phyloP scores from a whole-genome alignment of 2,888 invertebrate species.

The Erannis defoliaria region DNA sequence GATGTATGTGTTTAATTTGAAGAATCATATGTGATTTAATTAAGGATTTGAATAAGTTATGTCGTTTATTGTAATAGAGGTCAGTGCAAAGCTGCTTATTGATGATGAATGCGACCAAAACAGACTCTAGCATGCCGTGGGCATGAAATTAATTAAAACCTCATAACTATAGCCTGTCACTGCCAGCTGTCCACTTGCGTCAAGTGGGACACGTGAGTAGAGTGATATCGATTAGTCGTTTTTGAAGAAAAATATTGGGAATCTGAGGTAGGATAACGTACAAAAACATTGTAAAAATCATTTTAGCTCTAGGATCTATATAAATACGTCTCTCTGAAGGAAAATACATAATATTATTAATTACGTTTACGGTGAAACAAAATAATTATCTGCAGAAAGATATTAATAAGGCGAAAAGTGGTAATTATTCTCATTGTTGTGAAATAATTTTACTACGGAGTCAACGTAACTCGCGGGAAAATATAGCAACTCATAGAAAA shows the following conservation, averaged over 20 bases:
- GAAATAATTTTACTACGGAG: no score
- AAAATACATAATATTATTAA: no score
- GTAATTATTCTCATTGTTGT: no score
- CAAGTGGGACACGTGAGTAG: slow-evolving; percentile 24
- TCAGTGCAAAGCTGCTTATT: neutral
- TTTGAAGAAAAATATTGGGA: slow-evolving; percentile 5
- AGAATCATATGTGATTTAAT: slow-evolving; percentile 46
- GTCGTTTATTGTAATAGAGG: neutral
- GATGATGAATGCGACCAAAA: neutral
- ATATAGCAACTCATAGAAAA: no score
- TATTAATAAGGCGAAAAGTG: no score
- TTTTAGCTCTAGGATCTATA: neutral
- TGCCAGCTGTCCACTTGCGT: slow-evolving; percentile 13
- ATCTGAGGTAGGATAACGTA: slow-evolving; percentile 3
- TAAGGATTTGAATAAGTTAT: slow-evolving; percentile 31
- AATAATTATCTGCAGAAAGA: no score
- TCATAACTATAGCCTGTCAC: slow-evolving; percentile 30
- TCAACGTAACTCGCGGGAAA: no score
- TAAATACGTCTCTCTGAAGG: no score
- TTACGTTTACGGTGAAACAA: no score
- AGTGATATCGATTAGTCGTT: slow-evolving; percentile 14
- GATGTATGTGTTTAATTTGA: slow-evolving; percentile 63
- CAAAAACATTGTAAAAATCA: no score
- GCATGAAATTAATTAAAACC: slow-evolving; percentile 30
- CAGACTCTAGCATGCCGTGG: slow-evolving; percentile 2